Conservation (phyloP, 2,888 invertebrate species). For the Drosophila mimetica region DNA sequence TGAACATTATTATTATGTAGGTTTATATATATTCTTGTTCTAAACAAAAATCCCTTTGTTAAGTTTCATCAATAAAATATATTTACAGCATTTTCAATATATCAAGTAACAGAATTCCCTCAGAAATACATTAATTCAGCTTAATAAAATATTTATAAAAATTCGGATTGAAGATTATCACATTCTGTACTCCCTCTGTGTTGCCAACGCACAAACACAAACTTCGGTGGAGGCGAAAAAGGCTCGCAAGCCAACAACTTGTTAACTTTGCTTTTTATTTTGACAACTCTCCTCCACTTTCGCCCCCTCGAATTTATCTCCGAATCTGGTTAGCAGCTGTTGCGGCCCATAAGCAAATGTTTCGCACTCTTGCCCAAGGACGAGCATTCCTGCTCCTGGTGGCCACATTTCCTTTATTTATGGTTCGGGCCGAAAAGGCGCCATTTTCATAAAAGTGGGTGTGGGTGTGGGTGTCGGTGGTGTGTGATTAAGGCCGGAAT, state of each 20-base stretch:
- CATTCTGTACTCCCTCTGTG: not conserved
- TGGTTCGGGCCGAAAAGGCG: constrained; percentile 60
- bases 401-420: constrained; percentile 47
- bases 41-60: no score
- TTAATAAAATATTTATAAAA: no score
- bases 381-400: constrained; percentile 16
- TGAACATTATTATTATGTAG: no score
- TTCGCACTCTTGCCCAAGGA: constrained; percentile 15
- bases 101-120: no score
- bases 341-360: constrained; percentile 49
- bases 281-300: constrained; percentile 13
- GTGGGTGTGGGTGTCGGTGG: constrained; percentile 20
- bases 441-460: constrained; percentile 50
- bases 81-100: no score
- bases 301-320: not conserved
- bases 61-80: no score
- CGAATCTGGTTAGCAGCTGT: constrained; percentile 63
- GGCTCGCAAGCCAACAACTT: constrained; percentile 68
- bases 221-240: not conserved
- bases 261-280: constrained; percentile 78
- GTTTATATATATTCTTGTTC: no score
- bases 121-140: no score
- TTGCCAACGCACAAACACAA: constrained; percentile 7
- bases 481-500: constrained; percentile 63
- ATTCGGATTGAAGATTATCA: no score